Conservation (phyloP, 2,797 vertebrate species). For the Ispidina picta region DNA sequence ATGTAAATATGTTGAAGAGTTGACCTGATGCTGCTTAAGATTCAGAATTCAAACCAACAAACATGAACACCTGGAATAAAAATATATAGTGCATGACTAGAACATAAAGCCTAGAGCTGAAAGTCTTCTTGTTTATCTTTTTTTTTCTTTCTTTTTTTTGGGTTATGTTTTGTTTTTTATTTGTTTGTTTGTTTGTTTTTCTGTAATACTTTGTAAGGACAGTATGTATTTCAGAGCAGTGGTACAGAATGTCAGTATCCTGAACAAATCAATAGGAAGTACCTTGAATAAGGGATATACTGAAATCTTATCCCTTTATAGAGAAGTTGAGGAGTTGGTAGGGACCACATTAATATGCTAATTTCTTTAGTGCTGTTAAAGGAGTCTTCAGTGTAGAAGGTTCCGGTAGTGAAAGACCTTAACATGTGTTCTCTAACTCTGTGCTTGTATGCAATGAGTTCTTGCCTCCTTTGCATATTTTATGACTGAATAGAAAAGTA, state of each 20-base stretch:
- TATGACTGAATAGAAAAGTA: neutral
- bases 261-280: neutral
- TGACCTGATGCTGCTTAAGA: neutral
- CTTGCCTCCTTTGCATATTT: neutral
- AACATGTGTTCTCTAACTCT: neutral
- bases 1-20: neutral
- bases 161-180: no score
- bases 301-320: neutral
- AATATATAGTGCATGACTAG: neutral
- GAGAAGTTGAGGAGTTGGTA: neutral
- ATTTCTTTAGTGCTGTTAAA: neutral
- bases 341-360: neutral
- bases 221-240: neutral
- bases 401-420: neutral
- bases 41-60: neutral
- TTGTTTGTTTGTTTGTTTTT: no score
- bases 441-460: neutral
- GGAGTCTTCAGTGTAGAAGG: accelerated
- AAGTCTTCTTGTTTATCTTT: no score
- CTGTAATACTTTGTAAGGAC: neutral
- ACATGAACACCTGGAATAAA: neutral
- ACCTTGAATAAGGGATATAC: neutral
- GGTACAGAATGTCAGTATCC: neutral
- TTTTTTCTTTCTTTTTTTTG: no score
- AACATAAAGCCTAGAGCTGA: neutral